Percentiles rank a stretch among this genome's conserved stretches.
These are phyloP conservation scores for Pluvialis apricaria DNA, from an alignment of 2,113 vertebrate species.

Conservation along the genomic window DNA sequence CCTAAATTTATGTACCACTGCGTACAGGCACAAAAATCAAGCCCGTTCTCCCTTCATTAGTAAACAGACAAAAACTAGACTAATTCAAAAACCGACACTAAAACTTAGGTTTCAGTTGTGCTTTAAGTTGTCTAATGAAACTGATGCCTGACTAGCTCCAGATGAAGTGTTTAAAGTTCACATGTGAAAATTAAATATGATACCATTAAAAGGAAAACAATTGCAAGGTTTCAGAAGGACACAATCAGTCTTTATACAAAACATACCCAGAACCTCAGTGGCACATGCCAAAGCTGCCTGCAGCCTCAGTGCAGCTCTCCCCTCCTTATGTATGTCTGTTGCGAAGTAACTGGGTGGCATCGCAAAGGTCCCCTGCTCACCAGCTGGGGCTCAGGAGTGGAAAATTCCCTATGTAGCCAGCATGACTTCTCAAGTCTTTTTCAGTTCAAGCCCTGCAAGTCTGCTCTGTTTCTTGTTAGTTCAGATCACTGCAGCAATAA, in stretches of 20 bases:
- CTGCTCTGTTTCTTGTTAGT: background rate
- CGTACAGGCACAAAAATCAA: background rate
- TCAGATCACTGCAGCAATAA: background rate
- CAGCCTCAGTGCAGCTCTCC: background rate
- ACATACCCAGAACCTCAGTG: background rate
- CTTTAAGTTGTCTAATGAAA: background rate
- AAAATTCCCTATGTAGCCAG: background rate
- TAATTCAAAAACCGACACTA: background rate
- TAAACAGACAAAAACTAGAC: background rate
- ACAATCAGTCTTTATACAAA: background rate
- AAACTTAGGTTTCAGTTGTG: background rate
- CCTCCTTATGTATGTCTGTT: background rate
- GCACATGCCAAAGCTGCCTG: background rate
- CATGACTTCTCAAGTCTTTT: background rate
- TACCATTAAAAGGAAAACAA: background rate
- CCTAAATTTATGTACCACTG: background rate
- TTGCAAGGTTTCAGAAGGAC: background rate
- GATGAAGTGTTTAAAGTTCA: background rate
- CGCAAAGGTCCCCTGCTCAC: fast-evolving
- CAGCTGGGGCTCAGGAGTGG: background rate
- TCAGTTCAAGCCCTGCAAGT: background rate
- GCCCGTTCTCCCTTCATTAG: background rate
- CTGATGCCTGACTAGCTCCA: background rate
- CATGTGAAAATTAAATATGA: background rate
- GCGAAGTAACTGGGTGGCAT: background rate